Evolutionary conservation across 2,888 invertebrate species (phyloP), one percentile per base, ranked within the genome.

Genomic region (Molanna angustata): DNA sequence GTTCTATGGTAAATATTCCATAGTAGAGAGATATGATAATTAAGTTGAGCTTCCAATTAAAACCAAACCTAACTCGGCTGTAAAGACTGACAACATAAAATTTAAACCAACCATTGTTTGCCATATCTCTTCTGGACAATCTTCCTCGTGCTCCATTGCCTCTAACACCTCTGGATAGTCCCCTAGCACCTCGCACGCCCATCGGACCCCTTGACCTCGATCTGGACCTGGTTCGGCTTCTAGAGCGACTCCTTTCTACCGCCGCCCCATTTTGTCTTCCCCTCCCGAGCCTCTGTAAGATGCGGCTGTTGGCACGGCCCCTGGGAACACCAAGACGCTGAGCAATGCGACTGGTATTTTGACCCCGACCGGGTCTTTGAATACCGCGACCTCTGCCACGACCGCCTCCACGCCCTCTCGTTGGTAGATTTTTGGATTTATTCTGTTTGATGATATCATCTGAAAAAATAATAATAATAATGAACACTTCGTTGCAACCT

Each of bases 401-500:
- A n/a, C 42, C 4, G 21, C 21, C 19, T 27, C 49, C 49, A n/a
- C 56, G 35, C 4, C 52, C 56, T 2, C 49, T n/a, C 13, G 42
- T 47, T n/a, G n/a, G n/a, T n/a, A n/a, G n/a, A 3, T 20, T 42
- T 13, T 33, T 41, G 11, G 37, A n/a, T 13, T 44, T 56, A 19
- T 49, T 52, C 16, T 45, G 48, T 21, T 56, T 48, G 17, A 56
- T 56, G n/a, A 56, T 56, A n/a, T 56, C 52, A 27, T 56, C 56
- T 56, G 39, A 44, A 56, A 55, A 14, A 11, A 7, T 3, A 31
- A 16, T 2, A 39, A 39, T 39, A 4, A 14, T 14, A 4, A 14
- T 14, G 9, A 16, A 17, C 3, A 39, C 14, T 33, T 6, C 11
- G 14, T 3, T 13, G 4, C 14, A n/a, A 33, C 33, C 11, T 33